phyloP scores from a whole-genome alignment of 2,888 invertebrate genomes.

The Ophion slaviceki region DNA sequence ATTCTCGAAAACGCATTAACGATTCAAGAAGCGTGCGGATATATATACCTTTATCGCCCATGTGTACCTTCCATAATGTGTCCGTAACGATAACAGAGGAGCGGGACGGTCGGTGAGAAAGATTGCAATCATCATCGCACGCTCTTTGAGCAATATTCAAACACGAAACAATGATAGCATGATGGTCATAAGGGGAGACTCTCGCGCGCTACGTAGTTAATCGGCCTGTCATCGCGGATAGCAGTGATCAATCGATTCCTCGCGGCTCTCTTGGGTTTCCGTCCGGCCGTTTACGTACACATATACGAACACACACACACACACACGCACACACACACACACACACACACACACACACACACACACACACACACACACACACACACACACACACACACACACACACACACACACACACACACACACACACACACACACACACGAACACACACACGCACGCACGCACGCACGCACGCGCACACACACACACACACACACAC shows the following conservation, averaged over 20 bases:
- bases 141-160: slow-evolving; percentile 43
- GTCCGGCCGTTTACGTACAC: slow-evolving; percentile 39
- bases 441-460: no score
- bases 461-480: no score
- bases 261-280: slow-evolving; percentile 47
- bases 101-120: slow-evolving; percentile 41
- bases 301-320: not conserved
- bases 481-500: no score
- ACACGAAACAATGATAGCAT: slow-evolving; percentile 61
- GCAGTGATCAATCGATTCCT: slow-evolving; percentile 68
- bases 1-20: slow-evolving; percentile 19
- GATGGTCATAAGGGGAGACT: slow-evolving; percentile 27
- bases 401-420: no score
- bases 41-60: not conserved
- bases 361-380: not conserved
- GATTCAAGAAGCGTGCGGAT: slow-evolving; percentile 16
- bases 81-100: slow-evolving; percentile 30
- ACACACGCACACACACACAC: not conserved
- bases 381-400: not conserved
- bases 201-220: slow-evolving; percentile 63
- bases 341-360: slow-evolving; percentile 13
- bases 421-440: no score
- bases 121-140: slow-evolving; percentile 55
- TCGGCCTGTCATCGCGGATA: slow-evolving; percentile 63
- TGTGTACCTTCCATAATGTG: slow-evolving; percentile 4